Conservation (phyloP, 2,113 vertebrate genomes). For the Catharus fuscescens region DNA sequence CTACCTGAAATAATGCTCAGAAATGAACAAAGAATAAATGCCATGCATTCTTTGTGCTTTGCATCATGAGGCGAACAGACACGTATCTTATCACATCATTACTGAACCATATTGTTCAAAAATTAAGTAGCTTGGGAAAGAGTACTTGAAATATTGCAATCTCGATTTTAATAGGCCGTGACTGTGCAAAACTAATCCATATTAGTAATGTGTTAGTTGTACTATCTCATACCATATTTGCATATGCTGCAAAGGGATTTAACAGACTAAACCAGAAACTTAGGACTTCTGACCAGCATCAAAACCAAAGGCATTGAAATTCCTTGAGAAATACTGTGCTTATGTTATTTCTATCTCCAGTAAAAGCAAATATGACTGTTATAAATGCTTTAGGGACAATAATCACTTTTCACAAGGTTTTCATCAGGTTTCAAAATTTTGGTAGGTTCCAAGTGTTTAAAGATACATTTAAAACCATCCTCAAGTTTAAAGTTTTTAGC, state of each 20-base stretch:
- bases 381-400: background rate
- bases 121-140: background rate
- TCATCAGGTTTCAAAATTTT: background rate
- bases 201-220: background rate
- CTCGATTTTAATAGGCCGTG: background rate
- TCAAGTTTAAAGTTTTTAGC: background rate
- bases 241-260: background rate
- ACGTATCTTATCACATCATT: background rate
- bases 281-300: background rate
- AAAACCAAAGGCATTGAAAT: background rate
- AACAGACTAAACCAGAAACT: background rate
- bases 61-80: background rate
- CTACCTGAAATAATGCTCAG: slow-evolving; percentile 1
- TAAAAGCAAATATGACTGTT: background rate
- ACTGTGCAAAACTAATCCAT: background rate
- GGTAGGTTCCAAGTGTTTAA: background rate
- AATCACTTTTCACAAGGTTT: background rate
- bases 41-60: background rate
- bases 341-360: background rate
- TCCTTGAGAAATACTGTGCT: background rate
- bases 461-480: background rate
- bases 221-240: background rate
- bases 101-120: background rate
- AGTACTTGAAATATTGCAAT: background rate
- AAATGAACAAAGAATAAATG: background rate